Evolutionary conservation across 2,113 vertebrate genomes (phyloP).

Genomic region (Cygnus atratus): DNA sequence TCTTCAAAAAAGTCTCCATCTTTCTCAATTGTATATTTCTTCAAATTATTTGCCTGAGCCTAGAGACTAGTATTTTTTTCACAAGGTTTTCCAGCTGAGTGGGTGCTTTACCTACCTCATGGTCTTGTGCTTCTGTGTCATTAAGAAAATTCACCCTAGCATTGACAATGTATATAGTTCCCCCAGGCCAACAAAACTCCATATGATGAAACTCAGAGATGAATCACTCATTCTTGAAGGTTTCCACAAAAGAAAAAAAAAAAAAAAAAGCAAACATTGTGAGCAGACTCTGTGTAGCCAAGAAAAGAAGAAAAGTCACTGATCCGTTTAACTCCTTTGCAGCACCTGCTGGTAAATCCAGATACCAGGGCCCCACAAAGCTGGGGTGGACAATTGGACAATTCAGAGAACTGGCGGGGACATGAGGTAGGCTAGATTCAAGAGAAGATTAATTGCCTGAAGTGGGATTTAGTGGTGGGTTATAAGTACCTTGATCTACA

Average conservation of each 20-base stretch:
- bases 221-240: not conserved
- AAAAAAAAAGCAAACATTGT: no score
- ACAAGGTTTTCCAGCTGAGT: not conserved
- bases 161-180: not conserved
- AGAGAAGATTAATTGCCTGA: not conserved
- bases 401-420: not conserved
- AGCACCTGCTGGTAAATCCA: not conserved
- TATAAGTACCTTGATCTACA: not conserved
- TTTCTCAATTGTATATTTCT: not conserved
- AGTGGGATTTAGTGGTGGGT: not conserved
- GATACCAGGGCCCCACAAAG: not conserved
- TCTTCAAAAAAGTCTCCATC: not conserved
- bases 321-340: not conserved
- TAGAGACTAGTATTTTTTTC: constrained; percentile 8
- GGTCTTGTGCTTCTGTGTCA: not conserved
- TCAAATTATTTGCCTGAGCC: constrained; percentile 26
- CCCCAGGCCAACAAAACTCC: not conserved
- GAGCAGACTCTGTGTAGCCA: not conserved
- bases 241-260: not conserved
- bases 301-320: not conserved
- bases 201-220: not conserved
- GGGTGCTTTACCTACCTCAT: not conserved
- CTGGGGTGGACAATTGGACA: no score
- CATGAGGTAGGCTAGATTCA: not conserved
- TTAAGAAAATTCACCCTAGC: constrained; percentile 14